Percentiles rank a stretch among this genome's conserved stretches.
Conservation (phyloP, 2,113 vertebrate species). For the Corythoichthys intestinalis region DNA sequence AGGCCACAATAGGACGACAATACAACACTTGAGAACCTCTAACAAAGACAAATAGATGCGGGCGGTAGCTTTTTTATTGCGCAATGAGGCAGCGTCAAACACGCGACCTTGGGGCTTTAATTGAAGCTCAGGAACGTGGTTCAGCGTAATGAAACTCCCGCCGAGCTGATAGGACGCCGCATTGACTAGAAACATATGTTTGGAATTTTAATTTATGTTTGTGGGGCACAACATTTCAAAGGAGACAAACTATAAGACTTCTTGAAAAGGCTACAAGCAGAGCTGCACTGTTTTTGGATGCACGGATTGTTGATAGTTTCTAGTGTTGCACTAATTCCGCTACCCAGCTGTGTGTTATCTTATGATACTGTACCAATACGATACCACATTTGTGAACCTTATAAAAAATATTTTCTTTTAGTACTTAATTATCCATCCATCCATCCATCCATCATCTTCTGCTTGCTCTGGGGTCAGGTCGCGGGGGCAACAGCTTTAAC, state of each 20-base stretch:
- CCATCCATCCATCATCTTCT: too few relatives aligned
- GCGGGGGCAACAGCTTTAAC: too few relatives aligned
- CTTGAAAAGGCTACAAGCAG: neutral
- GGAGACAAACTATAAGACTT: too few relatives aligned
- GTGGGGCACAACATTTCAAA: neutral
- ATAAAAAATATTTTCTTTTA: too few relatives aligned
- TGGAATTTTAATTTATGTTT: neutral
- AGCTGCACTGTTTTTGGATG: neutral
- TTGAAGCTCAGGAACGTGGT: neutral
- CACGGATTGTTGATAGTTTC: neutral
- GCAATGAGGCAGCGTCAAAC: neutral
- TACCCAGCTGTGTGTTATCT: too few relatives aligned
- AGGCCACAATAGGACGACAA: neutral
- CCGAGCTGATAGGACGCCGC: neutral
- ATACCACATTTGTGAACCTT: too few relatives aligned
- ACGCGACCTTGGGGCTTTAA: slow-evolving; percentile 5
- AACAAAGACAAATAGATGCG: slow-evolving; percentile 4
- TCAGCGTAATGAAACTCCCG: neutral
- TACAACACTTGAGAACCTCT: neutral
- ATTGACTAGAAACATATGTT: neutral
- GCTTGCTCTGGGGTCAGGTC: too few relatives aligned
- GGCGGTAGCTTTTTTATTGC: neutral
- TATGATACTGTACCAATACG: too few relatives aligned
- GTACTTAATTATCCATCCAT: too few relatives aligned
- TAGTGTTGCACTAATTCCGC: too few relatives aligned